phyloP scores from a whole-genome alignment of 2,113 vertebrate species.

The Meleagris gallopavo region DNA sequence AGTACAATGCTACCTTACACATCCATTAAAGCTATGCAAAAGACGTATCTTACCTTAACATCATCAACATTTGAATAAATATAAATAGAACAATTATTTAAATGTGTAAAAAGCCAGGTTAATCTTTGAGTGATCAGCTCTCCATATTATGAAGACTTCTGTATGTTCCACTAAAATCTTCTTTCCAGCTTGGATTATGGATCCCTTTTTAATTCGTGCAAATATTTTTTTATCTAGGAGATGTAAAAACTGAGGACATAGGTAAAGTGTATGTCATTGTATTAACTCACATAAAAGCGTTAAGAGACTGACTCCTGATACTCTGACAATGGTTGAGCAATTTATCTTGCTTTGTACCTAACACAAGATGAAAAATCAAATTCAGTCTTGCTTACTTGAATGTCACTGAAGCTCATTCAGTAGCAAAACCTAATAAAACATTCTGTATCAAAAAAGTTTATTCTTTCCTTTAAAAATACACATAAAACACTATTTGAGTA shows the following conservation, averaged over 20 bases:
- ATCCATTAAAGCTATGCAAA: conserved; percentile 56
- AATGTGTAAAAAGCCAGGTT: background rate
- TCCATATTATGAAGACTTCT: background rate
- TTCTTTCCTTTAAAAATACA: background rate
- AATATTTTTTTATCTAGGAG: background rate
- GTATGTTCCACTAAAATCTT: background rate
- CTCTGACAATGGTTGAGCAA: fast-evolving
- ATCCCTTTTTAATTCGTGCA: background rate
- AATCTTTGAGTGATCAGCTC: background rate
- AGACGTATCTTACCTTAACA: background rate
- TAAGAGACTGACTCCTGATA: background rate
- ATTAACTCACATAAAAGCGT: background rate
- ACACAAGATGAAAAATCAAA: background rate
- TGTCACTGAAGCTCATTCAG: background rate
- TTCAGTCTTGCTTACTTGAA: background rate
- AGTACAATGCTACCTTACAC: conserved; percentile 83
- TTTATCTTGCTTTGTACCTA: background rate
- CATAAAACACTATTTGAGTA: background rate
- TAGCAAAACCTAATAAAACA: background rate
- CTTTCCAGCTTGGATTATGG: background rate
- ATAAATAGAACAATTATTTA: background rate
- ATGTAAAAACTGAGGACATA: background rate
- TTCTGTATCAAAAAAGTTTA: background rate
- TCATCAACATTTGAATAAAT: background rate
- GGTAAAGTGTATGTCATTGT: background rate